Conservation (phyloP, 1,140 invertebrate genomes). For the Homalodisca vitripennis region DNA sequence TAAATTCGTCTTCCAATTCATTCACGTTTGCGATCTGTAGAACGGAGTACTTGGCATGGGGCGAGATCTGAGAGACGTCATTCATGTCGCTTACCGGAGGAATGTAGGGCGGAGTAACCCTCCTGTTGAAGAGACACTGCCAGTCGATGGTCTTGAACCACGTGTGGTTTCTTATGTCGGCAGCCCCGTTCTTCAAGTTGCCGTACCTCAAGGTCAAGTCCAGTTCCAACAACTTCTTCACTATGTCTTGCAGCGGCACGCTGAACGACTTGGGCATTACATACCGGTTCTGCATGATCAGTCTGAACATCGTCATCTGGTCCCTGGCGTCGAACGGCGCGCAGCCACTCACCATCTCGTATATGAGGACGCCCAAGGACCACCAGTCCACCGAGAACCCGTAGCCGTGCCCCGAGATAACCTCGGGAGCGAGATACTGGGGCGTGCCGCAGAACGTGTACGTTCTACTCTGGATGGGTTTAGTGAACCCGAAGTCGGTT, state of each 20-base stretch:
- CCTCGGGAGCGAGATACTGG: slow-evolving; percentile 94
- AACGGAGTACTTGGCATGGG: neutral
- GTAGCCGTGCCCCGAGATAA: slow-evolving; percentile 93
- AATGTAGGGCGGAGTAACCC: neutral
- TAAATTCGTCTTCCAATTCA: neutral
- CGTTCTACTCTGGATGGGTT: slow-evolving; percentile 58
- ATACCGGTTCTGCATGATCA: slow-evolving; percentile 75
- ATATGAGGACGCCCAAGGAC: slow-evolving; percentile 87
- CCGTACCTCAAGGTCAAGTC: slow-evolving; percentile 89
- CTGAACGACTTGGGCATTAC: slow-evolving; percentile 66
- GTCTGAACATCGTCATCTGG: slow-evolving; percentile 89
- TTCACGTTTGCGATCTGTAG: neutral
- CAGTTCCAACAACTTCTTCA: slow-evolving; percentile 81
- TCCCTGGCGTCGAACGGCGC: slow-evolving; percentile 84
- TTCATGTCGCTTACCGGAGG: neutral
- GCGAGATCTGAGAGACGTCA: neutral
- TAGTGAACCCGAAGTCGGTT: slow-evolving; percentile 32
- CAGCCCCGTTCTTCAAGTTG: slow-evolving; percentile 80
- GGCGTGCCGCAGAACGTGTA: slow-evolving; percentile 96
- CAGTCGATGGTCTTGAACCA: neutral
- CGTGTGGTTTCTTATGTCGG: slow-evolving; percentile 63
- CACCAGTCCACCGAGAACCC: slow-evolving; percentile 97
- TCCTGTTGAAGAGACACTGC: neutral
- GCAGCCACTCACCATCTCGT: slow-evolving; percentile 80
- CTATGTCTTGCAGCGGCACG: slow-evolving; percentile 78